Percentiles rank a stretch among this genome's conserved stretches.
Evolutionary conservation across 2,113 vertebrate genomes (phyloP).

Genomic region (Nematolebias whitei): DNA sequence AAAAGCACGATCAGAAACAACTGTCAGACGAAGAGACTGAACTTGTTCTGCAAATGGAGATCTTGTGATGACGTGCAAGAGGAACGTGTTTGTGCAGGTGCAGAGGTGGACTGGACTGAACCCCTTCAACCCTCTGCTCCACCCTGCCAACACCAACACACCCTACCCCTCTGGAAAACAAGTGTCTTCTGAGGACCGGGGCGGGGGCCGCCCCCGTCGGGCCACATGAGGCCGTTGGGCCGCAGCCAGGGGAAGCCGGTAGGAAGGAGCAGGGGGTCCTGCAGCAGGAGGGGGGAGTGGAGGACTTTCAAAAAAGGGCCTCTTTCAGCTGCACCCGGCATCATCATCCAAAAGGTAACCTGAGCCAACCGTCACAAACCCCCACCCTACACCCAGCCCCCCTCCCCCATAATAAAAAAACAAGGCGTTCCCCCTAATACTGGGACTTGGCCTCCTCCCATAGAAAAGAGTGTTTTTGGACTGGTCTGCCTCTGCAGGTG

Average conservation of each 20-base stretch:
- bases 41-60: too few species aligned
- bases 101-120: conserved; percentile 62
- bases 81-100: conserved; percentile 75
- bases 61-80: too few species aligned
- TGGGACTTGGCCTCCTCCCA: conserved; percentile 21
- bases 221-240: conserved; percentile 77
- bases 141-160: conserved; percentile 74
- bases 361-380: conserved; percentile 69
- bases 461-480: too few species aligned
- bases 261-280: conserved; percentile 74
- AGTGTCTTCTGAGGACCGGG: conserved; percentile 75
- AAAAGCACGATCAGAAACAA: conserved; percentile 7
- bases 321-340: conserved; percentile 71
- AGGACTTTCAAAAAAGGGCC: conserved; percentile 74
- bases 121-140: conserved; percentile 56
- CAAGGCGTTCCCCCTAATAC: conserved; percentile 67
- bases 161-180: conserved; percentile 74
- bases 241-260: conserved; percentile 72
- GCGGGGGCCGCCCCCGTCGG: conserved; percentile 62
- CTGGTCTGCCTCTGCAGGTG: too few species aligned
- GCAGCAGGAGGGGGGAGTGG: conserved; percentile 39
- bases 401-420: conserved; percentile 64
- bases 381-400: conserved; percentile 15
- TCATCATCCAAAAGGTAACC: conserved; percentile 72
- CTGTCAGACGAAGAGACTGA: conserved; percentile 13